Percentiles rank a stretch among this genome's conserved stretches.
These are phyloP conservation scores for Watsonalla cultraria DNA, from an alignment of 2,888 invertebrate species.

Conservation along the genomic window DNA sequence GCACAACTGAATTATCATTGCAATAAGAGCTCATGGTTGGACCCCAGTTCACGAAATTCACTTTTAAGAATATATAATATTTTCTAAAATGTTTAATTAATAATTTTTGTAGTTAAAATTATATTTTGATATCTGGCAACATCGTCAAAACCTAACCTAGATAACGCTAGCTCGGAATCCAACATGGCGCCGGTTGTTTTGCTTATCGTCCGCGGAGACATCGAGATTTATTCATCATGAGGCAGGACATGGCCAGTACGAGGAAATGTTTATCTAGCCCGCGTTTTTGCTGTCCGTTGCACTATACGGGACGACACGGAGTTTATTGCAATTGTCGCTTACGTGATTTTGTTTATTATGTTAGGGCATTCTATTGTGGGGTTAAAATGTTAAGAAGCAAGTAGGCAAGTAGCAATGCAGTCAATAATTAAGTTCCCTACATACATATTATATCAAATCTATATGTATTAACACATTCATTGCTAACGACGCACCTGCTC, in stretches of 20 bases:
- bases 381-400: too few species aligned
- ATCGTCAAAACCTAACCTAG: constrained; percentile 25
- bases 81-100: too few species aligned
- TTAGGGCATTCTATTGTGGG: background rate
- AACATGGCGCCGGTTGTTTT: constrained; percentile 35
- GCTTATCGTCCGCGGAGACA: constrained; percentile 52
- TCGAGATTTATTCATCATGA: constrained; percentile 66
- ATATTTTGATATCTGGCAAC: constrained; percentile 7
- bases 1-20: too few species aligned
- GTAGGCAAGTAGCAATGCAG: too few species aligned
- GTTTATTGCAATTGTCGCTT: background rate
- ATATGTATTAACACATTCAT: too few species aligned
- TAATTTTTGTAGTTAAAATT: background rate
- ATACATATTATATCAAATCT: too few species aligned
- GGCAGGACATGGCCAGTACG: constrained; percentile 46
- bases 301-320: constrained; percentile 8
- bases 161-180: constrained; percentile 34
- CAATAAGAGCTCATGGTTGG: too few species aligned
- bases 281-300: constrained; percentile 24
- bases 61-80: too few species aligned
- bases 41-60: too few species aligned
- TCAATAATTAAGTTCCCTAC: too few species aligned
- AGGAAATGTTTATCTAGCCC: constrained; percentile 64
- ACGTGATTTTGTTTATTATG: background rate
- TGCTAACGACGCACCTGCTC: too few species aligned